Conservation (phyloP, 2,797 vertebrate genomes). For the Hypotaenidia philippensis region DNA sequence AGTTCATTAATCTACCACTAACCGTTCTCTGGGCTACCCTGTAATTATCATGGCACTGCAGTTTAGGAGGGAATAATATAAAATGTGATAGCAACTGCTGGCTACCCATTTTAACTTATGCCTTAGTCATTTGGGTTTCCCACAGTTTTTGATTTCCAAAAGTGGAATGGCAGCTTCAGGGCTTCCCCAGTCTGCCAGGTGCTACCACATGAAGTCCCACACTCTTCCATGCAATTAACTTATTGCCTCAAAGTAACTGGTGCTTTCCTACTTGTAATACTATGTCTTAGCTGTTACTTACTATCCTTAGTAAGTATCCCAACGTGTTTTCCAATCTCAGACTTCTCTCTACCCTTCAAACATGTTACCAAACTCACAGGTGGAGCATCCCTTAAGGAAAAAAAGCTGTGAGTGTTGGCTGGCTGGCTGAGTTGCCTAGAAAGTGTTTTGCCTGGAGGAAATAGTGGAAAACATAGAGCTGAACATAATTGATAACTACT, state of each 20-base stretch:
- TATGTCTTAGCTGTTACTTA: neutral
- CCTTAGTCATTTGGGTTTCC: neutral
- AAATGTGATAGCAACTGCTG: neutral
- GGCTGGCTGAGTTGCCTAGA: neutral
- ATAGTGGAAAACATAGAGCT: neutral
- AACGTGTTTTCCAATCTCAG: neutral
- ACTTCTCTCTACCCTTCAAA: neutral
- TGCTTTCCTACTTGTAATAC: neutral
- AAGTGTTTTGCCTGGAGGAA: neutral
- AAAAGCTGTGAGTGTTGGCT: neutral
- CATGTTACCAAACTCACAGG: neutral
- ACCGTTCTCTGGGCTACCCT: neutral
- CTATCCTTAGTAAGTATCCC: neutral
- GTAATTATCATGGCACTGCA: neutral
- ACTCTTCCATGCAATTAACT: neutral
- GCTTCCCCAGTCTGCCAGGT: neutral
- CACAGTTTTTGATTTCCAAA: neutral
- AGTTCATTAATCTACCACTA: neutral
- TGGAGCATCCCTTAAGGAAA: neutral
- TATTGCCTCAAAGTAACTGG: neutral
- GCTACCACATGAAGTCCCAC: neutral
- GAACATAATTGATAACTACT: neutral
- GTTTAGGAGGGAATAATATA: neutral
- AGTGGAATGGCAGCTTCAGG: neutral
- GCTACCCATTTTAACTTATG: neutral